A percentile compares a stretch with the other conserved stretches of the same genome.
phyloP scores from a whole-genome alignment of 2,113 vertebrate species.

The Campylomormyrus numenius region DNA sequence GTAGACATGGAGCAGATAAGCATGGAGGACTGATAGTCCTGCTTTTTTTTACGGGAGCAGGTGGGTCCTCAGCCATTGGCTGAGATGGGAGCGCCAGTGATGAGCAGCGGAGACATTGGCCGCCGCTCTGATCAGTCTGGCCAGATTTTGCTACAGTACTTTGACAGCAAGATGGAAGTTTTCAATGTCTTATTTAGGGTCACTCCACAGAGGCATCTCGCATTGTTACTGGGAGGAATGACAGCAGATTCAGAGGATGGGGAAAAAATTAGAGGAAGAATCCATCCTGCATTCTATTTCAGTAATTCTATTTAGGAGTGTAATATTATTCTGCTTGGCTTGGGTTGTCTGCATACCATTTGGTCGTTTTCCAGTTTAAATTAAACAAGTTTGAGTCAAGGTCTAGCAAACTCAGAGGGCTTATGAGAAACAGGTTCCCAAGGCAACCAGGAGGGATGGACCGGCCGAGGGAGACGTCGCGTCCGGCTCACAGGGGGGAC shows the following conservation, averaged over 20 bases:
- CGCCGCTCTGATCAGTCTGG: background rate
- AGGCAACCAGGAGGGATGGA: slow-evolving; percentile 16
- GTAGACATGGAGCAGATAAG: background rate
- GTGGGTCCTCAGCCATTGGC: background rate
- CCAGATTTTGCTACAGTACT: background rate
- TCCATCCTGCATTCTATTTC: slow-evolving; percentile 3
- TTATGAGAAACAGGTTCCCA: slow-evolving; percentile 11
- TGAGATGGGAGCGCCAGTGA: background rate
- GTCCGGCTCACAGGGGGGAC: background rate
- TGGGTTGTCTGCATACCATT: slow-evolving; percentile 18
- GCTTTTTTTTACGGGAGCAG: background rate
- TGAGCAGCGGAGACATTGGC: background rate
- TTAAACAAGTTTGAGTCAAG: slow-evolving; percentile 23
- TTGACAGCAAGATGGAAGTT: background rate
- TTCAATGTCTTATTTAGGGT: background rate
- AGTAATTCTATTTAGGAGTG: slow-evolving; percentile 27
- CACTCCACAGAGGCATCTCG: background rate
- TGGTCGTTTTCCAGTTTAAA: slow-evolving; percentile 22
- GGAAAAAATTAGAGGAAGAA: background rate
- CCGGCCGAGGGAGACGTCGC: background rate
- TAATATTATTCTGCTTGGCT: slow-evolving; percentile 16
- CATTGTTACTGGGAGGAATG: background rate
- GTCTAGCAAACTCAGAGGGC: slow-evolving; percentile 16
- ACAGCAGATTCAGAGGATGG: background rate
- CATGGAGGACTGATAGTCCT: background rate